Evolutionary conservation across 2,797 vertebrate genomes (phyloP), one percentile per base, ranked within the genome.

Genomic region (Channallabes apus): DNA sequence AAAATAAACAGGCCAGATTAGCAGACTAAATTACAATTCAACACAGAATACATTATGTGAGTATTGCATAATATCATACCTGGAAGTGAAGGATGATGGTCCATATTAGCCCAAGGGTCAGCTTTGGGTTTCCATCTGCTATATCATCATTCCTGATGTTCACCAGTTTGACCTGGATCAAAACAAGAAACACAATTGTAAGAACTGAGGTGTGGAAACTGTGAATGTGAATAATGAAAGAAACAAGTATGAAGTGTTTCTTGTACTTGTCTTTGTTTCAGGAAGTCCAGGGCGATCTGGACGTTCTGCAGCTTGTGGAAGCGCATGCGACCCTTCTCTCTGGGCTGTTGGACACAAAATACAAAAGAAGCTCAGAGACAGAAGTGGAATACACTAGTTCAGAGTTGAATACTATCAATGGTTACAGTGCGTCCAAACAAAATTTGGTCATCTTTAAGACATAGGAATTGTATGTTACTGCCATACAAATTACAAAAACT

Each of bases 71-170:
- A 82, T 20, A 54, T 17, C 17, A 65, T 87, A 98, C 98, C 98
- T 99, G 98, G 96, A 99, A 99, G 93, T 99, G 98, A 32, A 99
- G 95, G 93, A 99, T 99, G 94, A 99, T 98, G 88, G 98, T 99
- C 98, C 98, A 99, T 92, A 99, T 99, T 82, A 99, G 95, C 35
- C 98, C 98, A 5, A 99, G 95, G 0, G 98, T 99, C 90, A 99
- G 96, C 89, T 99, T 99, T 75, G 98, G 98, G 92, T 99, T 99
- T 84, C 98, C 98, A 0, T 99, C 98, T 0, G 98, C 97, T 0
- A 99, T 99, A 90, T 99, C 98, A 86, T 99, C 98, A 0, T 99
- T 99, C 65, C 98, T 95, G 92, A 99, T 99, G 92, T 99, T 99
- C 77, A 99, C 97, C 92, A 99, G 91, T 89, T 98, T 98, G 89